Evolutionary conservation across 2,888 invertebrate species (phyloP), one percentile per base, ranked within the genome.

Genomic region (Hecatera dysodea): DNA sequence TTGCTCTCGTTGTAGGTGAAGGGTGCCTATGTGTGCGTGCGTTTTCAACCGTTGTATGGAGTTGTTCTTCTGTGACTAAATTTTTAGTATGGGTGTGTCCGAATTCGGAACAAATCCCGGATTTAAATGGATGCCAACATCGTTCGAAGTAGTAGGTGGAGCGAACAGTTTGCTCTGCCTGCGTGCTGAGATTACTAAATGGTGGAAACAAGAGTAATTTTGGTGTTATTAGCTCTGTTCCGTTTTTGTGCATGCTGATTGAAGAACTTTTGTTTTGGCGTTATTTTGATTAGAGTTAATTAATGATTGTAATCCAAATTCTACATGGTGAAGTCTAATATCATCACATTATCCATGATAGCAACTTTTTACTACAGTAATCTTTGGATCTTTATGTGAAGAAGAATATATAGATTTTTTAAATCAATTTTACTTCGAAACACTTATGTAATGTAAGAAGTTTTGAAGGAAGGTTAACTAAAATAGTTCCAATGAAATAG

Each of bases 121-220:
- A 67, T 75, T 66, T 70, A 66, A 78, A 70, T 78, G 69, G 50
- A 69, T 63, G 27, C 44, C 42, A 59, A 61, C 61, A 70, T 75
- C 61, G 52, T 50, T 39, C 33, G 57, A 44, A 52, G 33, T 53
- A 55, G 39, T 46, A 29, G 55, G 55, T 59, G 22, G 33, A 48
- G 53, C 46, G 56, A 66, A 62, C 62, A 65, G 80, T 74, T 73
- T 78, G 56, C 60, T 66, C 22, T 48, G 46, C 17, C 17, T 48
- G 46, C 78, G 78, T 83, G 83, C 46, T 50, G 17, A 50, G 83
- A 85, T 77, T 85, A 48, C 36, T n/a, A 77, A 82, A 52, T 75
- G 44, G 24, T 42, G 17, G n/a, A 62, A 67, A 75, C 48, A 78
- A 68, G 36, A 55, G 57, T 72, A 68, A 73, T 69, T 71, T 70